Conservation (phyloP, 1,140 invertebrate genomes). For the Drosophila novamexicana region DNA sequence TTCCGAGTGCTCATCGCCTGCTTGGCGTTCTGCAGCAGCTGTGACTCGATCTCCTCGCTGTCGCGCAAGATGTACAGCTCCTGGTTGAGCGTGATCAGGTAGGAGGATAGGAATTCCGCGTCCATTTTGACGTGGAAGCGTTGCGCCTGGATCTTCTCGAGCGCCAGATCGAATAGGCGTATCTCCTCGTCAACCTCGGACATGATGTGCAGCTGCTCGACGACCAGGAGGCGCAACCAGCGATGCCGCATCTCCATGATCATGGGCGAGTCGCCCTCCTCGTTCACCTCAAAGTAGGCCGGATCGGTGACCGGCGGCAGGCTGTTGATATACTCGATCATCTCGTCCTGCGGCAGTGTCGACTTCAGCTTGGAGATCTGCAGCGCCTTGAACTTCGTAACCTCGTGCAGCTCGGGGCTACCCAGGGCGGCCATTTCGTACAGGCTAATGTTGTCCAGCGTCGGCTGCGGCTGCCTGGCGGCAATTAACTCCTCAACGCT, state of each 20-base stretch:
- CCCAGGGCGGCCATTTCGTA: constrained; percentile 1
- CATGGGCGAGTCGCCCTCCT: constrained; percentile 54
- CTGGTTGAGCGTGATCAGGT: constrained; percentile 90
- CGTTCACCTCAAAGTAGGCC: constrained; percentile 54
- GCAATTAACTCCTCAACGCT: constrained; percentile 54
- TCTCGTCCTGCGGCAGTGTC: background rate
- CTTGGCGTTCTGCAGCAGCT: constrained; percentile 86
- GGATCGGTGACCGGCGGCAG: constrained; percentile 47
- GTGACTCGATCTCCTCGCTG: constrained; percentile 90
- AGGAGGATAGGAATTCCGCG: constrained; percentile 87
- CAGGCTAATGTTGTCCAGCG: background rate
- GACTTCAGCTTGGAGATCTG: constrained; percentile 35
- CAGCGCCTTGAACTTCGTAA: constrained; percentile 29
- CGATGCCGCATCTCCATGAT: constrained; percentile 68
- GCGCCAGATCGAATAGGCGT: constrained; percentile 88
- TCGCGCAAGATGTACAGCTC: constrained; percentile 91
- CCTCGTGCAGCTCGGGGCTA: constrained; percentile 37
- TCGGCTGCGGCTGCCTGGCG: background rate
- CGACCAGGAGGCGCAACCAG: constrained; percentile 84
- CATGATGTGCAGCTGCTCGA: constrained; percentile 88
- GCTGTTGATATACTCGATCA: background rate
- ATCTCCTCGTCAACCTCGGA: constrained; percentile 86
- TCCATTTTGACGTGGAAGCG: constrained; percentile 88
- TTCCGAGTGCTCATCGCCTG: constrained; percentile 85
- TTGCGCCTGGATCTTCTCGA: constrained; percentile 87